These are phyloP conservation scores for Pseudomyrmex flavicornis DNA, from an alignment of 1,140 invertebrate species.

Conservation along the genomic window DNA sequence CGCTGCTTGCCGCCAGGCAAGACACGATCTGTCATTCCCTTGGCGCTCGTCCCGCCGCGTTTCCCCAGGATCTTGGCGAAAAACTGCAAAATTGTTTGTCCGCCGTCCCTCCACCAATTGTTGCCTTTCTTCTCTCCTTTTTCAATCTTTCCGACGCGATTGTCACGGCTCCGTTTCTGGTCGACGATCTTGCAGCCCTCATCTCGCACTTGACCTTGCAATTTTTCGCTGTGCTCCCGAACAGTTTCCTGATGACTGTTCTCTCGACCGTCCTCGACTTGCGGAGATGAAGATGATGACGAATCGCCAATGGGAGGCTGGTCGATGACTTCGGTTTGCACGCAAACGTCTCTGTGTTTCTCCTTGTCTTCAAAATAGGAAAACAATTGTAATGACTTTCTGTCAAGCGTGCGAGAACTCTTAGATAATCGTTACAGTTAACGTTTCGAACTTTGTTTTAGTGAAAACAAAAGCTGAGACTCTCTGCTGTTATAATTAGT, in stretches of 20 bases:
- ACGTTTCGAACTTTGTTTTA: too few relatives aligned
- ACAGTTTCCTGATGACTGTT: neutral
- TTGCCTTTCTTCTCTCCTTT: neutral
- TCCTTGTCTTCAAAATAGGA: conserved; percentile 5
- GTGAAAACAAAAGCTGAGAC: too few relatives aligned
- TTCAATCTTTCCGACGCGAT: conserved; percentile 18
- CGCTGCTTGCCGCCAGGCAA: conserved; percentile 17
- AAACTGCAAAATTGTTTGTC: conserved; percentile 61
- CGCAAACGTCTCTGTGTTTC: conserved; percentile 21
- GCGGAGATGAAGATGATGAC: conserved; percentile 20
- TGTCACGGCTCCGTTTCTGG: conserved; percentile 14
- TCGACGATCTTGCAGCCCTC: conserved; percentile 11
- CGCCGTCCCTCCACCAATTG: conserved; percentile 59
- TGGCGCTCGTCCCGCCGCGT: conserved; percentile 17
- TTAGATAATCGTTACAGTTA: neutral
- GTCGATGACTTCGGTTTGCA: conserved; percentile 35
- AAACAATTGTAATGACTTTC: neutral
- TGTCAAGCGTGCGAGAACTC: neutral
- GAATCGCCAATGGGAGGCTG: neutral
- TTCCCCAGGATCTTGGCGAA: conserved; percentile 64
- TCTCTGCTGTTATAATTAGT: neutral
- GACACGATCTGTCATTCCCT: conserved; percentile 9
- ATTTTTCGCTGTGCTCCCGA: conserved; percentile 5
- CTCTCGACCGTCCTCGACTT: neutral
- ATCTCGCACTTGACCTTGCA: neutral